These are phyloP conservation scores for Novumbra hubbsi DNA, from an alignment of 2,797 vertebrate genomes.

Conservation along the genomic window DNA sequence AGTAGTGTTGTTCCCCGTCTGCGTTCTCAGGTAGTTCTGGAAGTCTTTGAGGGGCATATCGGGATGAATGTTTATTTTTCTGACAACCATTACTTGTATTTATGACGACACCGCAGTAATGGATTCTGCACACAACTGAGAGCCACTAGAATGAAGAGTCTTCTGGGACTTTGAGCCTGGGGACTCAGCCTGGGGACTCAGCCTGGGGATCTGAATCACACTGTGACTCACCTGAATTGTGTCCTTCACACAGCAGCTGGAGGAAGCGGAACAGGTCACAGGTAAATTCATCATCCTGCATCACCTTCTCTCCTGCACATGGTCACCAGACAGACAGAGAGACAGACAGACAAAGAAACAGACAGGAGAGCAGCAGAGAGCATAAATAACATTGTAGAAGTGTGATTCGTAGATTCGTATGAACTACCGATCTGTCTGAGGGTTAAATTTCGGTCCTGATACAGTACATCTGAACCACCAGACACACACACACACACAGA, in stretches of 20 bases:
- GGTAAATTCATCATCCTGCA: conserved; percentile 95
- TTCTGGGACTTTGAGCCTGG: not conserved
- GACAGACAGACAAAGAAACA: conserved; percentile 51
- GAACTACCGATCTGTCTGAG: conserved; percentile 16
- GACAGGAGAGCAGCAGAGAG: conserved; percentile 8
- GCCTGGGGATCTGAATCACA: not conserved
- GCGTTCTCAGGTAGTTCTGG: conserved; percentile 95
- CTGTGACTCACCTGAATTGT: conserved; percentile 87
- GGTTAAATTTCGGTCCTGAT: not conserved
- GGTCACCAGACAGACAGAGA: conserved; percentile 51
- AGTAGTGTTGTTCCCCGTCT: conserved; percentile 95
- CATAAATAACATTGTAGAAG: not conserved
- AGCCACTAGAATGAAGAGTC: not conserved
- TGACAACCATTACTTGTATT: no score
- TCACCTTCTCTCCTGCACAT: conserved; percentile 90
- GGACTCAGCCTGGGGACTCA: not conserved
- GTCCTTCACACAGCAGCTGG: conserved; percentile 94
- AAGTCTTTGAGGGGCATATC: conserved; percentile 76
- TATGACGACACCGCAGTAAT: no score
- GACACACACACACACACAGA: no score
- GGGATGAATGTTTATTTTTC: no score
- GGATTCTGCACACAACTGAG: not conserved
- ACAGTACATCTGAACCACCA: not conserved
- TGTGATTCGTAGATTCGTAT: not conserved
- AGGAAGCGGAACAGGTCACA: conserved; percentile 98